Conservation (phyloP, 1,140 invertebrate species). For the Danaus melanippus region DNA sequence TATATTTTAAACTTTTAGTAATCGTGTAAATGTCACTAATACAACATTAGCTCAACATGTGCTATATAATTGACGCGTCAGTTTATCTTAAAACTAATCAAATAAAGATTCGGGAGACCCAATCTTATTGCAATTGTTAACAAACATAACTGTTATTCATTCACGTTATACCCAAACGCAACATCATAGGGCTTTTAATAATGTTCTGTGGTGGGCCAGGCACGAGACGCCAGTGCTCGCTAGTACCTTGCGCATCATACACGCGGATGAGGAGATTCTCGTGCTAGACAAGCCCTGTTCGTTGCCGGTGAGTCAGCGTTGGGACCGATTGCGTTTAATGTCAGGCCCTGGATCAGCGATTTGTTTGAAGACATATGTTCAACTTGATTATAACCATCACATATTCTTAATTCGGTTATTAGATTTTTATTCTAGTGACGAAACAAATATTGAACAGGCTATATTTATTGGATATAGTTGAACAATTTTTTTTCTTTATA, state of each 20-base stretch:
- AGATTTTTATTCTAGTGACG: background rate
- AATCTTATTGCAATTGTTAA: too few relatives aligned
- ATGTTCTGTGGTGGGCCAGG: constrained; percentile 71
- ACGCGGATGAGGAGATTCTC: constrained; percentile 85
- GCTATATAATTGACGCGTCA: too few relatives aligned
- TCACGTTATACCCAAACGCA: constrained; percentile 23
- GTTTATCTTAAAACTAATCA: too few relatives aligned
- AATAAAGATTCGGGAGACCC: too few relatives aligned
- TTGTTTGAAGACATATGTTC: background rate
- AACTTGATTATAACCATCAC: too few relatives aligned
- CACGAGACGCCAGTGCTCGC: constrained; percentile 84
- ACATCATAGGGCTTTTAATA: constrained; percentile 43
- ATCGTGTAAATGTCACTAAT: too few relatives aligned
- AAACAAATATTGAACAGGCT: background rate
- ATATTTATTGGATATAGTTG: too few relatives aligned
- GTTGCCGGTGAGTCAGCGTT: constrained; percentile 81
- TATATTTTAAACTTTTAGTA: too few relatives aligned
- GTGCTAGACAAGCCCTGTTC: constrained; percentile 93
- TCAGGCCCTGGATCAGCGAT: constrained; percentile 34
- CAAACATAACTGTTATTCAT: too few relatives aligned
- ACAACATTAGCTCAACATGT: too few relatives aligned
- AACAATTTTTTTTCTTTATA: too few relatives aligned
- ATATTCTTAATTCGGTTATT: background rate
- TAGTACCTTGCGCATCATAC: constrained; percentile 83
- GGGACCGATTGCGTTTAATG: constrained; percentile 29